Base-by-base conservation (phyloP, 1,140 invertebrate genomes). In the Drosophila sp. region DNA sequence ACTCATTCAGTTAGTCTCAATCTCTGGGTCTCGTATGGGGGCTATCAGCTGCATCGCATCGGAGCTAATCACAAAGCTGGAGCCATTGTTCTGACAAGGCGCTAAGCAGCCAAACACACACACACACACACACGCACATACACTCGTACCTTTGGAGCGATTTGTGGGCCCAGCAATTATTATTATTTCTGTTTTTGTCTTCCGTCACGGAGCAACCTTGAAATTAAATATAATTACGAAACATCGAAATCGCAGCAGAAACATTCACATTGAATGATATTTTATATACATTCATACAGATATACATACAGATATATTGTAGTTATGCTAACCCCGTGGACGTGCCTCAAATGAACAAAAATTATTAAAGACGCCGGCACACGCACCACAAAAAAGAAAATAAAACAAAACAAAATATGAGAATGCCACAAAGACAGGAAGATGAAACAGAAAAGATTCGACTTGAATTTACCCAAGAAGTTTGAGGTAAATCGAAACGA, bases 211-310 rank as follows among this genome's bases (percentile, higher is more conserved):
- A 47, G 70, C 73, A 87, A 89, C 84, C 84, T 89, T 87, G 84
- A 87, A 87, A 87, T 87, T 87, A 87, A 87, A 89, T 84, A 87
- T 84, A 87, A 87, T 87, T 89, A 89, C 83, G 70, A 89, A 80
- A 76, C 65, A 64, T 50, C 41, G 60, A 58, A 79, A 68, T 72
- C 83, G 66, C 77, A 76, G 60, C 67, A 72, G 40, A 57, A 47
- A 61, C 79, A 79, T 60, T 66, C 71, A 72, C 80, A 17, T 55
- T 55, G 66, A 86, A 83, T 86, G 83, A 87, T 86, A 86, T 86
- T 87, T 86, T 80, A 87, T 87, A 87, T 66, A 60, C 40, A n/a
- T 55, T 17, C 17, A 55, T 32, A 58, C 35, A 58, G 1, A 4
- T 50, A 50, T 47, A 4, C 8, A 17, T 27, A 1, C 10, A 50